phyloP scores from a whole-genome alignment of 1,140 invertebrate species.

The Atta cephalotes region DNA sequence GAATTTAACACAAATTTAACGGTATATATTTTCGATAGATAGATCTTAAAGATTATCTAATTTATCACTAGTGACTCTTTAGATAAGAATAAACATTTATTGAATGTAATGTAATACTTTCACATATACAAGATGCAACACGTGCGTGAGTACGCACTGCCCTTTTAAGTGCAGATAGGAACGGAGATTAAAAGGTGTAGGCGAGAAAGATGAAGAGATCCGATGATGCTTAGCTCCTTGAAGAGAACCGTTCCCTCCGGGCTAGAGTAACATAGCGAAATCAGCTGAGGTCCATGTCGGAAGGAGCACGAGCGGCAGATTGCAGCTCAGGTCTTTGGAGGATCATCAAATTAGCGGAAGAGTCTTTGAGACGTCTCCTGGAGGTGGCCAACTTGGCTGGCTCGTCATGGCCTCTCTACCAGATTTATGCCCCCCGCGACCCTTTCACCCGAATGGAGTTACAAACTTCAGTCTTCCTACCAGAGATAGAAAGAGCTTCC shows the following conservation, averaged over 20 bases:
- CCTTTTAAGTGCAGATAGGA: conserved; percentile 62
- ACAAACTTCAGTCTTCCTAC: conserved; percentile 81
- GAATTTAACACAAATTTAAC: not conserved
- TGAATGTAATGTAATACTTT: not conserved
- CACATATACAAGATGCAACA: not conserved
- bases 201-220: conserved; percentile 72
- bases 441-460: conserved; percentile 77
- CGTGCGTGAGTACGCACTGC: conserved; percentile 34
- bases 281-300: conserved; percentile 74
- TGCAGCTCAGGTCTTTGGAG: conserved; percentile 83
- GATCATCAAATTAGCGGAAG: conserved; percentile 86
- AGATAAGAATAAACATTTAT: not conserved
- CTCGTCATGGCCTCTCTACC: conserved; percentile 78
- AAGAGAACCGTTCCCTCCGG: conserved; percentile 63
- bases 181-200: conserved; percentile 45
- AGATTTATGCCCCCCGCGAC: conserved; percentile 78
- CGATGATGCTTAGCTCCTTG: conserved; percentile 72
- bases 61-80: too few species aligned
- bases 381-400: conserved; percentile 77
- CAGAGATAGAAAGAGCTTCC: conserved; percentile 56
- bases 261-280: conserved; percentile 71
- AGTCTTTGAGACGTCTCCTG: conserved; percentile 83
- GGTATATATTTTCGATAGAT: not conserved
- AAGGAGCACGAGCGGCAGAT: conserved; percentile 81
- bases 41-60: not conserved